Conservation (phyloP, 2,113 vertebrate genomes). For the Vulpes lagopus region DNA sequence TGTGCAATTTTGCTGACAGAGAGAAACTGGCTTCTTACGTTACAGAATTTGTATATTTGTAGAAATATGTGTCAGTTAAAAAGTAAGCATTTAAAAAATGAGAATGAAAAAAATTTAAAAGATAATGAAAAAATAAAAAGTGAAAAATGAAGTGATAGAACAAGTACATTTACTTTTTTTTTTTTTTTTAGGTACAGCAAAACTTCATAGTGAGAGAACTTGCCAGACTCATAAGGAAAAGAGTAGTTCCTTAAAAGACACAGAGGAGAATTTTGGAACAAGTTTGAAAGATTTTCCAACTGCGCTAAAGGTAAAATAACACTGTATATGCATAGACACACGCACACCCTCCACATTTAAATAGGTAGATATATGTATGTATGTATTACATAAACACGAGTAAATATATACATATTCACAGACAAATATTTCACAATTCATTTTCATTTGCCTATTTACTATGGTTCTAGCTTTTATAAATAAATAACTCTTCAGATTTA, state of each 20-base stretch:
- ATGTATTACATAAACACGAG: background rate
- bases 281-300: slow-evolving; percentile 88
- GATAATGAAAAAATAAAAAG: too few relatives aligned
- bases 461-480: background rate
- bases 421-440: background rate
- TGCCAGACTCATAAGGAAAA: slow-evolving; percentile 87
- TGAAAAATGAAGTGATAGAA: background rate
- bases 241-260: slow-evolving; percentile 58
- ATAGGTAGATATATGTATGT: background rate
- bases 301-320: slow-evolving; percentile 87
- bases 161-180: background rate
- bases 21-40: background rate
- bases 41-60: background rate
- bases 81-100: background rate
- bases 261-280: slow-evolving; percentile 83
- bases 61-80: background rate
- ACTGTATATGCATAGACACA: background rate
- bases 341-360: background rate
- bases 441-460: slow-evolving; percentile 8
- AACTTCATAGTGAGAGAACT: slow-evolving; percentile 85
- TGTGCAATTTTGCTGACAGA: background rate
- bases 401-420: background rate
- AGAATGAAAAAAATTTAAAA: too few relatives aligned
- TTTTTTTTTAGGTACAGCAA: slow-evolving; percentile 85
- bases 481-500: background rate